A percentile compares a stretch with the other conserved stretches of the same genome.
phyloP scores from a whole-genome alignment of 1,140 invertebrate genomes.

The Pachypsylla venusta region DNA sequence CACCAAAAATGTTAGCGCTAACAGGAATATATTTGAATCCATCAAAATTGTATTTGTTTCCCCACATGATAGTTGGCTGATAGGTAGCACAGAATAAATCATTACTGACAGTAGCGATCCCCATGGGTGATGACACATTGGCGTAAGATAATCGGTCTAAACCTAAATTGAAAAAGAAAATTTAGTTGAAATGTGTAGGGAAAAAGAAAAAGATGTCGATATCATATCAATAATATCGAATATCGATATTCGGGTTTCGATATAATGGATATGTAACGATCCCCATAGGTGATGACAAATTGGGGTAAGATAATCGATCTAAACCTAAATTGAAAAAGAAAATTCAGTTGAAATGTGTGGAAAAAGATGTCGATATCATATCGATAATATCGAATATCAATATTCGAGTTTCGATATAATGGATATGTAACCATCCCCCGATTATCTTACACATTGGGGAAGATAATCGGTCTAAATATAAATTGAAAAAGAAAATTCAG shows the following conservation, averaged over 20 bases:
- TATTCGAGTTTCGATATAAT: too few relatives aligned
- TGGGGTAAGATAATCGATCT: constrained; percentile 34
- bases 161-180: constrained; percentile 34
- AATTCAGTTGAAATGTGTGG: constrained; percentile 7
- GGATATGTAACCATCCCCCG: constrained; percentile 23
- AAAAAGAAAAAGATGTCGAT: too few relatives aligned
- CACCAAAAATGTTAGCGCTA: neutral
- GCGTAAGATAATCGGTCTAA: constrained; percentile 36
- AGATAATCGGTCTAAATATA: constrained; percentile 38
- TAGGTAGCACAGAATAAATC: constrained; percentile 36
- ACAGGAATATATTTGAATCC: neutral
- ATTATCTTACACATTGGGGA: constrained; percentile 11
- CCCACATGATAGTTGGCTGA: constrained; percentile 39
- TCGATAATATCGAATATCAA: too few relatives aligned
- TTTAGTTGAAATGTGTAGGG: constrained; percentile 9
- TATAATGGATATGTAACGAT: constrained; percentile 13
- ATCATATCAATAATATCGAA: too few relatives aligned
- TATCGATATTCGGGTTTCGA: too few relatives aligned
- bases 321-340: constrained; percentile 35
- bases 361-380: too few relatives aligned
- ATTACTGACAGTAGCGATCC: constrained; percentile 20
- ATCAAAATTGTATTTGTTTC: constrained; percentile 30
- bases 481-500: constrained; percentile 30
- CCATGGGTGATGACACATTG: constrained; percentile 21
- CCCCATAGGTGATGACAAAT: constrained; percentile 23